phyloP scores from a whole-genome alignment of 2,797 vertebrate species.

The Falco novaeseelandiae region DNA sequence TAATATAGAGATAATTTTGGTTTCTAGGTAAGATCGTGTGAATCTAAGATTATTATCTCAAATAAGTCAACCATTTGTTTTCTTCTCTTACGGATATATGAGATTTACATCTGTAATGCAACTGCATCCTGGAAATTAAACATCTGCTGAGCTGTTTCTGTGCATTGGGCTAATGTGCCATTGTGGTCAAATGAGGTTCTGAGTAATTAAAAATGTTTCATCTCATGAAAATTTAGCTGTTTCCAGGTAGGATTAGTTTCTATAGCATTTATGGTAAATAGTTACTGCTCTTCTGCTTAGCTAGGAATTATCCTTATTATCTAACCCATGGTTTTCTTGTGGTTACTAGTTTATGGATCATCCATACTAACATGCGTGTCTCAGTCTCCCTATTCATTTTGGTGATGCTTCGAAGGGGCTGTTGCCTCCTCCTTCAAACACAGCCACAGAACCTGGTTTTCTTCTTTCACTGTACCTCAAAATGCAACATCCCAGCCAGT shows the following conservation, averaged over 20 bases:
- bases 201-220: background rate
- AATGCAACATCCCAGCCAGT: background rate
- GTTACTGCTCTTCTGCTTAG: background rate
- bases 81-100: background rate
- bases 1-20: background rate
- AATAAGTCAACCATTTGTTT: background rate
- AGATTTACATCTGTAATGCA: background rate
- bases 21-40: background rate
- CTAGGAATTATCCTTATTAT: background rate
- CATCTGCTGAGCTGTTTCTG: background rate
- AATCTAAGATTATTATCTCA: background rate
- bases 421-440: background rate
- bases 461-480: background rate
- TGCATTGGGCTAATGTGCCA: background rate
- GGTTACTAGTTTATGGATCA: background rate
- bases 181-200: background rate
- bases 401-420: background rate
- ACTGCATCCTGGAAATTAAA: background rate
- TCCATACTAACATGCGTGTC: fast-evolving
- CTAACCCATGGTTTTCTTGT: background rate
- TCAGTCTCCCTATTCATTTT: fast-evolving
- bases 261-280: background rate
- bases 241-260: background rate
- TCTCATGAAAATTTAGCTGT: background rate
- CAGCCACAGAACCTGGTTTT: background rate